A percentile compares a stretch with the other conserved stretches of the same genome.
Conservation (phyloP, 2,888 invertebrate genomes). For the Drosophila hawaiiensis region DNA sequence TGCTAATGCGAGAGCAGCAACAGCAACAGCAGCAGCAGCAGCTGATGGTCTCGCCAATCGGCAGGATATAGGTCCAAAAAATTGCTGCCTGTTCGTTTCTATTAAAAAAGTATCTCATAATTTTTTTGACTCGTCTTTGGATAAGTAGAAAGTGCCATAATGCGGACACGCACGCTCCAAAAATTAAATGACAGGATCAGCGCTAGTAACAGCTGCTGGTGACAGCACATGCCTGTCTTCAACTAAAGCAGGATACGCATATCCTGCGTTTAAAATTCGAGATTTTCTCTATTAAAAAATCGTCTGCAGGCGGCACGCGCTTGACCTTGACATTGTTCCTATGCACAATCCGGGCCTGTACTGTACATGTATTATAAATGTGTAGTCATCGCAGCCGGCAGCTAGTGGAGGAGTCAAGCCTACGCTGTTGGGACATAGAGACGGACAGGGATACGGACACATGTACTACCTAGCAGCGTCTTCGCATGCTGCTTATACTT, state of each 20-base stretch:
- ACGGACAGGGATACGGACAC: constrained; percentile 12
- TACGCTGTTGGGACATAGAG: constrained; percentile 10
- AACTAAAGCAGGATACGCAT: constrained; percentile 76
- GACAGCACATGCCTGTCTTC: constrained; percentile 57
- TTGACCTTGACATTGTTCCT: constrained; percentile 76
- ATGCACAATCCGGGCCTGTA: constrained; percentile 39
- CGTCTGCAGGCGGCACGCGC: constrained; percentile 60
- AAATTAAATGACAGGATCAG: constrained; percentile 69
- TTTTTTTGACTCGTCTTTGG: constrained; percentile 40
- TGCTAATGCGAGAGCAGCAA: constrained; percentile 52
- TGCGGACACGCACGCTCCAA: constrained; percentile 73
- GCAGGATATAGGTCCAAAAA: constrained; percentile 37
- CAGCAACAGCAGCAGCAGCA: constrained; percentile 29
- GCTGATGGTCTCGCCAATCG: constrained; percentile 31
- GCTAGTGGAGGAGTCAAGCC: constrained; percentile 53
- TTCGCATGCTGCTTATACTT: constrained; percentile 37
- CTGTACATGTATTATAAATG: constrained; percentile 37
- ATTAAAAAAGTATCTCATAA: constrained; percentile 57
- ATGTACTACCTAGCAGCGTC: constrained; percentile 43
- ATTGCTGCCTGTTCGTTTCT: constrained; percentile 37
- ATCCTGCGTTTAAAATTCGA: constrained; percentile 69
- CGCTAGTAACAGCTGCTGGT: constrained; percentile 67
- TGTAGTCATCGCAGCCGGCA: constrained; percentile 39
- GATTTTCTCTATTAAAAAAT: constrained; percentile 79
- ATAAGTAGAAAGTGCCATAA: constrained; percentile 31